Conservation (phyloP, 1,140 invertebrate species). For the Anastrepha obliqua region DNA sequence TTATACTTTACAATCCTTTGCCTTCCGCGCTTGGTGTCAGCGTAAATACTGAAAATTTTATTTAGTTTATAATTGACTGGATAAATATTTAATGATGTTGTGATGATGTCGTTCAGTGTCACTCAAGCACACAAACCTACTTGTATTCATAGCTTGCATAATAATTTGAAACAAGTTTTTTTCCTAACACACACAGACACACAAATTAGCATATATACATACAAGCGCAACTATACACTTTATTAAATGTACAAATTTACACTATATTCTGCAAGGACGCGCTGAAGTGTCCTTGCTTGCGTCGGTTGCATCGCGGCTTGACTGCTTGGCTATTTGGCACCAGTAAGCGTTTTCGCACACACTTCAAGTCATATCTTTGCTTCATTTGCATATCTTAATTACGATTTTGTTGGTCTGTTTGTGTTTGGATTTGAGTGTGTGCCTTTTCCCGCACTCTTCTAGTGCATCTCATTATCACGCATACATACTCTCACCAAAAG, state of each 20-base stretch:
- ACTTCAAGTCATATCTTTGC: slow-evolving; percentile 31
- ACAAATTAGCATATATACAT: neutral
- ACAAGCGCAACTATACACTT: neutral
- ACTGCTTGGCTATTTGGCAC: neutral
- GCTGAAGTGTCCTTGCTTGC: neutral
- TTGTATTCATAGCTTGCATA: neutral
- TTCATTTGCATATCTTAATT: slow-evolving; percentile 55
- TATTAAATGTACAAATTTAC: slow-evolving; percentile 53
- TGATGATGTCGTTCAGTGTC: slow-evolving; percentile 47
- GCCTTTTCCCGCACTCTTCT: neutral
- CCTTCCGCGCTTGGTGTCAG: neutral
- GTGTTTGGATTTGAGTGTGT: neutral
- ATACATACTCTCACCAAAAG: neutral
- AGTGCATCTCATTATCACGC: neutral
- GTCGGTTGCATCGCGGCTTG: neutral
- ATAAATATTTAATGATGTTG: slow-evolving; percentile 49
- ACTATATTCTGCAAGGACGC: neutral
- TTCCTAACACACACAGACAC: neutral
- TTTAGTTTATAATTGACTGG: slow-evolving; percentile 45
- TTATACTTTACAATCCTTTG: neutral
- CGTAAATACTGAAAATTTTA: slow-evolving; percentile 25
- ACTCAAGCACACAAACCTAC: neutral
- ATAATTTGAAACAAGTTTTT: neutral
- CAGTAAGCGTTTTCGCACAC: neutral
- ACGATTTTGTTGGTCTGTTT: slow-evolving; percentile 46